Evolutionary conservation across 1,140 invertebrate genomes (phyloP).

Genomic region (Cataglyphis hispanica): DNA sequence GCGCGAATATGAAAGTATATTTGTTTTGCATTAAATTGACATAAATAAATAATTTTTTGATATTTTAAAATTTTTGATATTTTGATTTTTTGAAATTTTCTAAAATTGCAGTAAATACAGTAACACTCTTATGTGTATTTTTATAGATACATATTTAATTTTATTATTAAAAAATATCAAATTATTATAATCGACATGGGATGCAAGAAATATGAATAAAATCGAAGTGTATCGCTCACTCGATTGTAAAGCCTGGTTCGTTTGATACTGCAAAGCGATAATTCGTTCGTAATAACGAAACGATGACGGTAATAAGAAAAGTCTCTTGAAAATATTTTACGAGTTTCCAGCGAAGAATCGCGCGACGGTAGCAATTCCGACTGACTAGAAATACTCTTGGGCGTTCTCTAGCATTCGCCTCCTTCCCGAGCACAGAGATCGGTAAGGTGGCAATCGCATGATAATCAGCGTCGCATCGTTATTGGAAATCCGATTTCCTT

Average conservation of each 20-base stretch:
- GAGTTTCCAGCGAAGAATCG: constrained; percentile 63
- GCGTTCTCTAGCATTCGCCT: constrained; percentile 8
- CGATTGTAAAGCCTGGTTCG: background rate
- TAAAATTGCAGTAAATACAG: no score
- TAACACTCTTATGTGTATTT: background rate
- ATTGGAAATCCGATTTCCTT: constrained; percentile 76
- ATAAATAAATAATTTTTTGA: constrained; percentile 10
- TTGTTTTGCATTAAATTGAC: background rate
- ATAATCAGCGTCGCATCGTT: constrained; percentile 75
- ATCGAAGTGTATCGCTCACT: background rate
- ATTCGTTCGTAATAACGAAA: constrained; percentile 59
- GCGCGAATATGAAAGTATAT: background rate
- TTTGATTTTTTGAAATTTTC: no score
- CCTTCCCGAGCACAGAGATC: constrained; percentile 22
- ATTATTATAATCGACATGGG: background rate
- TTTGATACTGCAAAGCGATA: constrained; percentile 11
- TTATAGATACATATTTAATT: background rate
- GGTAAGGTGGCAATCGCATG: constrained; percentile 73
- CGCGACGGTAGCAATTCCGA: constrained; percentile 46
- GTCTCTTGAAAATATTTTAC: constrained; percentile 67
- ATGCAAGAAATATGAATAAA: background rate
- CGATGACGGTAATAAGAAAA: constrained; percentile 41
- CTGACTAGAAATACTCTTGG: constrained; percentile 28
- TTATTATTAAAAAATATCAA: background rate
- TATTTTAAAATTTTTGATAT: no score